Percentiles rank a stretch among this genome's conserved stretches.
Evolutionary conservation across 2,113 vertebrate species (phyloP).

Genomic region (Mormyrus lacerda): DNA sequence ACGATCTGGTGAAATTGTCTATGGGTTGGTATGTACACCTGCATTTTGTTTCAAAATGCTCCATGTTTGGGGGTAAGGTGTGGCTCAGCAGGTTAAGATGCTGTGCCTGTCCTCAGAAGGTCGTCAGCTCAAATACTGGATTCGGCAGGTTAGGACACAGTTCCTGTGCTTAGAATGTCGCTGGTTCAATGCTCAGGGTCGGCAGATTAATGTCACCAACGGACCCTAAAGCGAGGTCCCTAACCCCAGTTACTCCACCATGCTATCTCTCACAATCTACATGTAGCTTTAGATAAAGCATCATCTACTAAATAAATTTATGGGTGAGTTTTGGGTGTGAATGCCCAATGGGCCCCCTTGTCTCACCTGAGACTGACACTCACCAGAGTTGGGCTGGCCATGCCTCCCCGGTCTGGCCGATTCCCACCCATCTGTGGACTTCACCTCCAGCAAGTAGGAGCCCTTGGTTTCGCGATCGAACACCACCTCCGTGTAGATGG

Average conservation of each 20-base stretch:
- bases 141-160: not conserved
- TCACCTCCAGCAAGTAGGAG: constrained; percentile 78
- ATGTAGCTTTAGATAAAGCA: not conserved
- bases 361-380: constrained; percentile 15
- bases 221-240: not conserved
- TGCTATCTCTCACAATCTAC: not conserved
- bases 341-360: not conserved
- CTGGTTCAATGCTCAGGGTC: not conserved
- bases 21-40: no score
- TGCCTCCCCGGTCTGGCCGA: constrained; percentile 75
- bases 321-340: not conserved
- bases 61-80: not conserved
- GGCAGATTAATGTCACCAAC: not conserved
- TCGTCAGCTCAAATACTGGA: not conserved
- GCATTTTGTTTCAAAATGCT: not conserved
- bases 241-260: not conserved
- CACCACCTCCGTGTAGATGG: constrained; percentile 68
- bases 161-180: not conserved
- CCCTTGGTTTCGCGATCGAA: constrained; percentile 80
- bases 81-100: not conserved
- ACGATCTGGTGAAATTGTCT: not conserved
- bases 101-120: not conserved
- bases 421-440: constrained; percentile 74
- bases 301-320: not conserved
- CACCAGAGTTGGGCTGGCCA: constrained; percentile 80